phyloP scores from a whole-genome alignment of 2,113 vertebrate species.

The Uria aalge region DNA sequence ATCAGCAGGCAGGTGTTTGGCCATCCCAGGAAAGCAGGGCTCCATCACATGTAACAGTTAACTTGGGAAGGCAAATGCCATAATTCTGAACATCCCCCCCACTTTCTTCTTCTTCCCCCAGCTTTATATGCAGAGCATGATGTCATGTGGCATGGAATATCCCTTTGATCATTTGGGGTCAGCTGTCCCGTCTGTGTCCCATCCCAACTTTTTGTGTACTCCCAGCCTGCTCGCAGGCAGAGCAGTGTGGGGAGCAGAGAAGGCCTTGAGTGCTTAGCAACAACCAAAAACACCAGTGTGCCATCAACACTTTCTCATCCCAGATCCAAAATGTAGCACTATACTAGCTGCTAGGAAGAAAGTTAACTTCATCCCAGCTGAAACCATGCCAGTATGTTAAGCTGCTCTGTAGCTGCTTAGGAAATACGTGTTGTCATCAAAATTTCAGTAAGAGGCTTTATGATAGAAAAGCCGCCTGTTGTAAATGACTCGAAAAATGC shows the following conservation, averaged over 20 bases:
- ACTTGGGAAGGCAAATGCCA: too few species aligned
- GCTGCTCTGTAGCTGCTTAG: background rate
- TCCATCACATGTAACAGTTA: background rate
- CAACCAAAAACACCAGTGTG: background rate
- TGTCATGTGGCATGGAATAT: background rate
- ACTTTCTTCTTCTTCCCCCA: background rate
- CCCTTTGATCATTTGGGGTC: background rate
- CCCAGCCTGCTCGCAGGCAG: background rate
- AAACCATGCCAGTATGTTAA: background rate
- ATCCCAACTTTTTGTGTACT: background rate
- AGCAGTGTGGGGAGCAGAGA: background rate
- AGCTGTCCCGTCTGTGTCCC: background rate
- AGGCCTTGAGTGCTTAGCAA: background rate
- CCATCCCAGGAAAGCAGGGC: background rate
- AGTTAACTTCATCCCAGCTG: background rate
- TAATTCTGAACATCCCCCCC: background rate
- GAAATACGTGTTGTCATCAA: background rate
- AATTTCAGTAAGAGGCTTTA: background rate
- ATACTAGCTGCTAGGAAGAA: background rate
- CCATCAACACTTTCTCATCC: background rate
- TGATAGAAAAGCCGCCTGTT: background rate
- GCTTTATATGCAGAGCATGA: background rate
- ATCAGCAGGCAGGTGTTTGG: background rate
- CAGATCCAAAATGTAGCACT: background rate
- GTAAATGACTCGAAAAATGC: background rate